These are phyloP conservation scores for Rhingia rostrata DNA, from an alignment of 2,888 invertebrate species.

Conservation along the genomic window DNA sequence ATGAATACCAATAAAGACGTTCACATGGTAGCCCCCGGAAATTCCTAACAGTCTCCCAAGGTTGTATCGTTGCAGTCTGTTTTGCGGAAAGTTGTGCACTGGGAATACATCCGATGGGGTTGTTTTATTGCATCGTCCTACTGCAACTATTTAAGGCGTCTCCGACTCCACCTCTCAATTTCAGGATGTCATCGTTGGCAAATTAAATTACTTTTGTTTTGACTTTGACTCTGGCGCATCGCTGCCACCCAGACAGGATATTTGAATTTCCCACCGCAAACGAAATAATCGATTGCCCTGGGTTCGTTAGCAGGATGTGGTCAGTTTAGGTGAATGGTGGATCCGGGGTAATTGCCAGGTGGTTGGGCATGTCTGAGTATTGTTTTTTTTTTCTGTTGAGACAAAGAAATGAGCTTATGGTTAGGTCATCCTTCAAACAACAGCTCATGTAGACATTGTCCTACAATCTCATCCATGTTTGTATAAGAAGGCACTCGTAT, in stretches of 20 bases:
- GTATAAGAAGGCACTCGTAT: neutral
- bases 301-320: neutral
- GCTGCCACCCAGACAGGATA: conserved; percentile 38
- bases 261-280: conserved; percentile 46
- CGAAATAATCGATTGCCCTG: neutral
- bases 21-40: neutral
- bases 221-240: conserved; percentile 33
- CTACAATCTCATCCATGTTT: neutral
- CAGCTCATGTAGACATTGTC: conserved; percentile 40
- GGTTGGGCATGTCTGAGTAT: neutral
- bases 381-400: neutral
- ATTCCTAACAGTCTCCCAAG: neutral
- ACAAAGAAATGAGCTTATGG: neutral
- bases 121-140: conserved; percentile 11
- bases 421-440: neutral
- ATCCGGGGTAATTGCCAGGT: neutral
- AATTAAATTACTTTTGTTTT: conserved; percentile 65
- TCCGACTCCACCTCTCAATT: conserved; percentile 43
- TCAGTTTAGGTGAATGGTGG: neutral
- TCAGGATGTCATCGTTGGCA: conserved; percentile 47
- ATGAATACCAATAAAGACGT: neutral
- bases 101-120: conserved; percentile 17
- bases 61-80: conserved; percentile 27
- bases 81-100: conserved; percentile 18
- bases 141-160: conserved; percentile 14